Percentiles rank a stretch among this genome's conserved stretches.
Conservation (phyloP, 2,888 invertebrate species). For the Luperina testacea region DNA sequence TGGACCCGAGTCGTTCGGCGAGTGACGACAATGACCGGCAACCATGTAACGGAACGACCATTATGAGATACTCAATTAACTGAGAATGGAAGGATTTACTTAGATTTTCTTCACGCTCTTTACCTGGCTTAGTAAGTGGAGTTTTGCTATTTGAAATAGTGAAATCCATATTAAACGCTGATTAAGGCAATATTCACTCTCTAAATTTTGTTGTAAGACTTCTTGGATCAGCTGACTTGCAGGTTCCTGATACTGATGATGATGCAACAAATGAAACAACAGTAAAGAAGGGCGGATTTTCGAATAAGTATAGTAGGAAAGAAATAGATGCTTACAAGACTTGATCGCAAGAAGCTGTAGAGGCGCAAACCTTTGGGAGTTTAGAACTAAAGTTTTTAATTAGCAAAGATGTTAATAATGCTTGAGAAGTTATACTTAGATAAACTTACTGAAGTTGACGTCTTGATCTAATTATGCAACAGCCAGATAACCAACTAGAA, state of each 20-base stretch:
- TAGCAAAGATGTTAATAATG: not conserved
- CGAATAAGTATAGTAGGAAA: not conserved
- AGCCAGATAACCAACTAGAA: conserved; percentile 21
- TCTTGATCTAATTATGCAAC: conserved; percentile 5
- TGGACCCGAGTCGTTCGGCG: conserved; percentile 71
- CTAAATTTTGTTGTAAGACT: not conserved
- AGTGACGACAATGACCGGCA: conserved; percentile 70
- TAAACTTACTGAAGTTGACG: not conserved
- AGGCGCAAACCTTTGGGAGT: not conserved
- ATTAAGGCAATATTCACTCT: conserved; percentile 5
- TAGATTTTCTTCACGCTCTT: conserved; percentile 62
- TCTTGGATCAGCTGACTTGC: not conserved
- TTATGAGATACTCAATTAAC: conserved; percentile 69
- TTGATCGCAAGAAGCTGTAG: not conserved
- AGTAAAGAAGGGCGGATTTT: not conserved
- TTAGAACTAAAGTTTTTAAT: not conserved
- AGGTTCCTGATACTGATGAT: not conserved
- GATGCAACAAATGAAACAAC: not conserved
- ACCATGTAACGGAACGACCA: conserved; percentile 73
- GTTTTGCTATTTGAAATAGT: conserved; percentile 27
- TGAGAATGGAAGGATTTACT: conserved; percentile 61
- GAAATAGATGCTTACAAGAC: not conserved
- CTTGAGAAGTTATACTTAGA: not conserved
- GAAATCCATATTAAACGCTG: not conserved
- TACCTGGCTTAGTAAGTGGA: conserved; percentile 35